Base-by-base conservation (phyloP, 2,113 vertebrate species). In the Planiliza haematocheilus region DNA sequence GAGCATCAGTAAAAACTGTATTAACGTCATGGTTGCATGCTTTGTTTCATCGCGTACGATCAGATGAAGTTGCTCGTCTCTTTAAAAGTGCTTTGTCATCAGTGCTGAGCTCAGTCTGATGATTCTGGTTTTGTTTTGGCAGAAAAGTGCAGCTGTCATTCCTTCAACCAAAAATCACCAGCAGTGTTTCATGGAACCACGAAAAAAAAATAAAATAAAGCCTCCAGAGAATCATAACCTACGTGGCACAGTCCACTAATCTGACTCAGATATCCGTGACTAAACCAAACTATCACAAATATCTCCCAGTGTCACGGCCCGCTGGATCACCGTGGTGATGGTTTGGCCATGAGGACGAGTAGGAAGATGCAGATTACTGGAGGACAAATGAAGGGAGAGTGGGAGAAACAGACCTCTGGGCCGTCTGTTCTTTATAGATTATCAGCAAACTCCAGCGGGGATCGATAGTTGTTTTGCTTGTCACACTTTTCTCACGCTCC, bases 101-200 rank as follows among this genome's bases (percentile, higher is more conserved):
- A 24, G 48, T 39, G 16, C 52, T 52, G 30, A 73, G 11, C 7
- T 61, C 43, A 21, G 49, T 71, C 46, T 50, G n/a, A 4, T 21
- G 16, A 0, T 10, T 18, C 56, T 41, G 4, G 38, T 34, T 37
- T 34, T 11, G 17, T 20, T 71, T 58, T 79, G 74, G 61, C 51
- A 59, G 46, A 52, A 17, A 9, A 14, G 34, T n/a, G 5, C 0
- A 7, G 8, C 11, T 4, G 16, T 45, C 48, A 11, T 62, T 69
- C 24, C 48, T 70, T 50, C 13, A 51, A 60, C 43, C n/a, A 16
- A 63, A 70, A 63, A 46, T 65, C 5, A 57, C 30, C 21, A 59
- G n/a, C 3, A 52, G 17, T 36, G 39, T 72, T 86, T 83, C 37
- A 61, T 39, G 14, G 66, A 67, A 73, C n/a, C n/a, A 12, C 17